Base-by-base conservation (phyloP, 1,140 invertebrate genomes). In the Magallana ariakensis region DNA sequence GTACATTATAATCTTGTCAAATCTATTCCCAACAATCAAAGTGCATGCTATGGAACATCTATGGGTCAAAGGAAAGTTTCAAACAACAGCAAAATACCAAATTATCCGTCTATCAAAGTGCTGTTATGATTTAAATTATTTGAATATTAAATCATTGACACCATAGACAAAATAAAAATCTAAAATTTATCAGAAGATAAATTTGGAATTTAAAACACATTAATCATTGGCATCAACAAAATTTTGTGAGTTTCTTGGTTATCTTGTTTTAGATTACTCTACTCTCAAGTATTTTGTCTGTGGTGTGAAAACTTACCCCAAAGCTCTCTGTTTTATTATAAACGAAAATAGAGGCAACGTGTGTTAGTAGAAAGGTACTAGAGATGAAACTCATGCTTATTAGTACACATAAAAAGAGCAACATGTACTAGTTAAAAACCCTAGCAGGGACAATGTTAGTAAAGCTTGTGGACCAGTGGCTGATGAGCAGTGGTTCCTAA, bases 251-350 rank as follows among this genome's bases (percentile, higher is more conserved):
- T 46, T 46, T 46, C 2, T 0, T 46, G 33, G 0, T 46, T 0
- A 46, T 46, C 33, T 46, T 46, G 33, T 46, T 46, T 46, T 46
- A 46, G 33, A 46, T 46, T 46, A 46, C 33, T 46, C 33, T 46
- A 46, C 66, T 75, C 33, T 9, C 26, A 75, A 10, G 33, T 46
- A 26, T 22, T 13, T 26, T 26, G 66, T 75, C 66, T 75, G 3
- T 75, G 22, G 22, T 75, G 9, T 46, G n/a, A 70, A 70, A 70
- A 75, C 66, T 75, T 75, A 75, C 66, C 66, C 19, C 66, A 33
- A 75, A 75, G 66, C 66, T 75, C 7, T 13, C 66, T 75, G 66
- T 75, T 75, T 62, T 62, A 16, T 26, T 13, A 75, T 22, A 75
- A 11, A 75, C 66, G 33, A 22, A 75, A 19, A 26, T 10, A 75